A percentile compares a stretch with the other conserved stretches of the same genome.
Evolutionary conservation across 2,113 vertebrate species (phyloP).

Genomic region (Myrmophylax atrothorax): DNA sequence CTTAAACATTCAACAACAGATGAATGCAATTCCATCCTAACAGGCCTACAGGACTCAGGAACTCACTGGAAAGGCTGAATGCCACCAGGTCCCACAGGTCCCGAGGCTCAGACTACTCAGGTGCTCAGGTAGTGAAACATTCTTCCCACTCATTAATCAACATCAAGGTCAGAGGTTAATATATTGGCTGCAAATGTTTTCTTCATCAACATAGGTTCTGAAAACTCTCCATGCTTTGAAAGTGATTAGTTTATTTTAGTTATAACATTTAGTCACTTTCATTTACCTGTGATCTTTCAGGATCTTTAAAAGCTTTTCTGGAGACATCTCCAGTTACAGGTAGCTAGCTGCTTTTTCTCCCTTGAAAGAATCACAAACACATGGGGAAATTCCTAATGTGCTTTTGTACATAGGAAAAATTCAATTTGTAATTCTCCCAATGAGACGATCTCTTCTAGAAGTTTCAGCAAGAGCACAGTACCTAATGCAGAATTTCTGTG

Average conservation of each 20-base stretch:
- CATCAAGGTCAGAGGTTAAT: neutral
- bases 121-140: neutral
- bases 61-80: neutral
- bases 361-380: neutral
- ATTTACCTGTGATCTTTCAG: neutral
- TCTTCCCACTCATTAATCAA: rapidly evolving
- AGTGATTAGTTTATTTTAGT: neutral
- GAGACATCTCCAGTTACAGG: neutral
- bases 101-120: neutral
- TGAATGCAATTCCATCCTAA: neutral
- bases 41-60: neutral
- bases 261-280: neutral
- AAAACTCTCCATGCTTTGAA: neutral
- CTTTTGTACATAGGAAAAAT: neutral
- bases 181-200: neutral
- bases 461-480: neutral
- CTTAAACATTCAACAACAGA: neutral
- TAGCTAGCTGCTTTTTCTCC: neutral
- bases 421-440: neutral
- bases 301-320: neutral
- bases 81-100: neutral
- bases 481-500: neutral
- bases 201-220: neutral
- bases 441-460: neutral
- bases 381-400: neutral